Evolutionary conservation across 2,888 invertebrate species (phyloP).

Genomic region (Hetaerina titia): DNA sequence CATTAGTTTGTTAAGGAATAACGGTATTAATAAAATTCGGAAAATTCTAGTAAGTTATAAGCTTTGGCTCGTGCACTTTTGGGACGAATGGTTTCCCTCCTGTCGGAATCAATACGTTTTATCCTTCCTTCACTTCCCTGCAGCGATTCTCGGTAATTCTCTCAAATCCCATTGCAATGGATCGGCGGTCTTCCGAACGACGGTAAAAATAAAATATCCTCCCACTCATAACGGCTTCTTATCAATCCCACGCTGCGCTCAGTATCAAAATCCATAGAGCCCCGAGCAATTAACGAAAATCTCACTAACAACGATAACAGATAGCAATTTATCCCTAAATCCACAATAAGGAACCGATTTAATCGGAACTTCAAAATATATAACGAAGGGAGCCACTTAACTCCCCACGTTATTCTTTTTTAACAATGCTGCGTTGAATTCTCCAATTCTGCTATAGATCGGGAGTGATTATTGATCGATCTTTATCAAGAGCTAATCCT

Average conservation of each 20-base stretch:
- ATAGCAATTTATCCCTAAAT: neutral
- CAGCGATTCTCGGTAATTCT: neutral
- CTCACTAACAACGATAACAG: neutral
- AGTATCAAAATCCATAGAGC: neutral
- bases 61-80: neutral
- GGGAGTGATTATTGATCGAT: no score
- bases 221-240: conserved; percentile 7
- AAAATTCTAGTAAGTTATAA: neutral
- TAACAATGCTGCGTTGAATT: no score
- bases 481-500: no score
- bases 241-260: neutral
- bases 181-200: neutral
- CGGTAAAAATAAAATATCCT: neutral
- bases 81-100: neutral
- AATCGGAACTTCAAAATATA: neutral
- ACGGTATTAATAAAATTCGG: neutral
- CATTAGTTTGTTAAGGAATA: no score
- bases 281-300: neutral
- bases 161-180: neutral
- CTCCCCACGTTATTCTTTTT: no score
- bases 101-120: neutral
- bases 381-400: neutral
- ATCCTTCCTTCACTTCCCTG: neutral
- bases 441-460: no score
- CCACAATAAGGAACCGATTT: neutral